Base-by-base conservation (phyloP, 2,888 invertebrate species). In the Sthenelais limicola region DNA sequence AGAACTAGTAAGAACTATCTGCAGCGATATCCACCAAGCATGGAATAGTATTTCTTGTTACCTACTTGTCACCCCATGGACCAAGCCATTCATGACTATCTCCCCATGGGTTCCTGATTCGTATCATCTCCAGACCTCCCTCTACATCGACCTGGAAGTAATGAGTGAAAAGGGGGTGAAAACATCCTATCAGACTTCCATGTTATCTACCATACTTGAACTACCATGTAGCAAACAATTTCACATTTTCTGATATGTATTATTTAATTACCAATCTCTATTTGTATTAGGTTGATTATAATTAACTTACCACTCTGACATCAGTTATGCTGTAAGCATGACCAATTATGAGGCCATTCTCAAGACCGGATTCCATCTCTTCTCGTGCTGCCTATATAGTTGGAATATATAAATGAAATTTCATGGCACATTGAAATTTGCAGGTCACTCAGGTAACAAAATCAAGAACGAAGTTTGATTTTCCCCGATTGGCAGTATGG, bases 81-180 rank as follows among this genome's bases (percentile, higher is more conserved):
- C 97, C 97, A 82, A 93, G 95, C 97, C 97, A 97, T 89, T 97
- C 97, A 15, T 93, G 92, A 84, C 95, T 94, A 86, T 96, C 96
- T 15, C 97, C 97, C 97, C 97, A 97, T 0, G 97, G 96, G 90
- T 97, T 97, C 68, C 96, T 89, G 80, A 97, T 90, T 24, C 97
- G 90, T 73, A 97, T 90, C 58, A 78, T 48, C 26, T 75, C 48
- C 28, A 73, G 12, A 5, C 74, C 71, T 12, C 66, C 68, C 48
- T 67, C 38, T 52, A 74, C 21, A 9, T 62, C 56, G 48, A 76
- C 56, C 76, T 76, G 43, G 21, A 43, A 5, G 28, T 47, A 3
- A 9, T n/a, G n/a, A n/a, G n/a, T n/a, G n/a, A n/a, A n/a, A n/a
- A n/a, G n/a, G n/a, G n/a, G n/a, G n/a, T n/a, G n/a, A n/a, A n/a